phyloP scores from a whole-genome alignment of 2,888 invertebrate genomes.

The Dicyrtoma fusca region DNA sequence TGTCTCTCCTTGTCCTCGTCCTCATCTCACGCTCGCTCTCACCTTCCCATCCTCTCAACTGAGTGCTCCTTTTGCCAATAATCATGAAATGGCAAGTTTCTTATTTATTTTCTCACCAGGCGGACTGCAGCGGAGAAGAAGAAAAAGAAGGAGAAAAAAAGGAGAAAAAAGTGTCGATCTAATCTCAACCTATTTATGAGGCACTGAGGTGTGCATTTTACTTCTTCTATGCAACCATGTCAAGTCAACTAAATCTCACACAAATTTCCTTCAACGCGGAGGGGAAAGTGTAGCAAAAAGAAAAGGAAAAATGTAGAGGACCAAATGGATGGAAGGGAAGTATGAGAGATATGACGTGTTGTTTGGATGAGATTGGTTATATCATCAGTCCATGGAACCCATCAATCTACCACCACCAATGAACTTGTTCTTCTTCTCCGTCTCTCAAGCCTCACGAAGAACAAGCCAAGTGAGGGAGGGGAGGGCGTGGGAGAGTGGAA shows the following conservation, averaged over 20 bases:
- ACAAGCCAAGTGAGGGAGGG: neutral
- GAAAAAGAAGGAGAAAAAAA: neutral
- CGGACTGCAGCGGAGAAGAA: no score
- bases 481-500: neutral
- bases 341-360: conserved; percentile 10
- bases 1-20: no score
- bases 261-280: neutral
- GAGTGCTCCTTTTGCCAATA: no score
- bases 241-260: conserved; percentile 28
- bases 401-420: no score
- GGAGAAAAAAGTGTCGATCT: neutral
- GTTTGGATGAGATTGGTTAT: conserved; percentile 9
- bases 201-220: conserved; percentile 31
- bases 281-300: neutral
- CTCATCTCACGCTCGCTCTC: no score
- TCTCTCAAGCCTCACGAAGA: no score
- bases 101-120: no score
- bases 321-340: neutral
- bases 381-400: neutral
- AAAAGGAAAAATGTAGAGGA: neutral
- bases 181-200: conserved; percentile 1
- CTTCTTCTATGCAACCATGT: conserved; percentile 21
- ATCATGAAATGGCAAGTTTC: no score
- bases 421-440: no score
- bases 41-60: no score